Conservation (phyloP, 2,888 invertebrate species). For the Drosophila anomalipes region DNA sequence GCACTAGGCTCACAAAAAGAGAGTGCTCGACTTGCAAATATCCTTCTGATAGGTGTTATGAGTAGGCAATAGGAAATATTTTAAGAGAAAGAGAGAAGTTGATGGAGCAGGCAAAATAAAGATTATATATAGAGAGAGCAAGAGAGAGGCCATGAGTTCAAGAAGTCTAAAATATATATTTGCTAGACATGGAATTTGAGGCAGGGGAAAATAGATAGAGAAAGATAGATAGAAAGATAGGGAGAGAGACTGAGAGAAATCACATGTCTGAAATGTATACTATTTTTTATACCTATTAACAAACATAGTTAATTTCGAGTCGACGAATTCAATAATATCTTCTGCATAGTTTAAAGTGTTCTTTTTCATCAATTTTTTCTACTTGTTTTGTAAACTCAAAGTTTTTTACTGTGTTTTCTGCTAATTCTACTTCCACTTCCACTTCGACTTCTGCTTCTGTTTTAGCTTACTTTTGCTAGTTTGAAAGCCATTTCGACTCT, state of each 20-base stretch:
- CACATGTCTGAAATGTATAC: background rate
- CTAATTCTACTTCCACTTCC: background rate
- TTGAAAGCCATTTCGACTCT: background rate
- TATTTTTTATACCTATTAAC: background rate
- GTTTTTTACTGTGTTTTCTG: background rate
- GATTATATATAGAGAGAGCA: too few species aligned
- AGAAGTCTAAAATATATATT: background rate
- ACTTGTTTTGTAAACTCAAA: background rate
- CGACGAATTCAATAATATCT: background rate
- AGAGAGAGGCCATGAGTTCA: background rate
- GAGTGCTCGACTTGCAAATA: background rate
- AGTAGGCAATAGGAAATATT: too few species aligned
- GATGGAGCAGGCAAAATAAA: too few species aligned
- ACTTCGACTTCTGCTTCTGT: background rate
- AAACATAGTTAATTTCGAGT: background rate
- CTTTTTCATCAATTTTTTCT: background rate
- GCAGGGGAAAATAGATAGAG: background rate
- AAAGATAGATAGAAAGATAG: background rate
- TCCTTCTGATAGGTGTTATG: background rate
- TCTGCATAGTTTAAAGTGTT: background rate
- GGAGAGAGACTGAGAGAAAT: too few species aligned
- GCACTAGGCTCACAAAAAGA: slow-evolving; percentile 11
- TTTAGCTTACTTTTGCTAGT: background rate
- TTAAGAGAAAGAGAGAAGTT: too few species aligned
- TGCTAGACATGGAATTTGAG: background rate